Evolutionary conservation across 1,140 invertebrate species (phyloP).

Genomic region (Neuroterus valhalla): DNA sequence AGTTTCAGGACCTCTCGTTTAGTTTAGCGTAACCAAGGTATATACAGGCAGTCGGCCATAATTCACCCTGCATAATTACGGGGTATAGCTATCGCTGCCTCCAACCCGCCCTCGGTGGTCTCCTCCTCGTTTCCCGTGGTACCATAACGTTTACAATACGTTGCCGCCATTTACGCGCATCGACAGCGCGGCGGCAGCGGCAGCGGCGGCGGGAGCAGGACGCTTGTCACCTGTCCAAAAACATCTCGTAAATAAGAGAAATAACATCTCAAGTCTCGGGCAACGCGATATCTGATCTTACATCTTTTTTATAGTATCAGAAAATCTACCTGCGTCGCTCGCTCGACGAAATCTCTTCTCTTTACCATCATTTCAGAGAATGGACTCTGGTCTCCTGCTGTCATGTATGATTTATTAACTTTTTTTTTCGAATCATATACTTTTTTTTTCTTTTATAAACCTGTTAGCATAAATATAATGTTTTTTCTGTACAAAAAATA

Average conservation of each 20-base stretch:
- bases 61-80: slow-evolving; percentile 66
- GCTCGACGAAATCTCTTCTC: neutral
- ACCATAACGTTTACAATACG: slow-evolving; percentile 4
- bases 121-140: slow-evolving; percentile 41
- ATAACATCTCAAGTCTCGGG: slow-evolving; percentile 59
- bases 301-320: neutral
- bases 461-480: too few species aligned
- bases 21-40: slow-evolving; percentile 51
- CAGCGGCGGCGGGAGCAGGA: too few species aligned
- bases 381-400: slow-evolving; percentile 28
- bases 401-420: neutral
- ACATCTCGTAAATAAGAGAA: slow-evolving; percentile 63
- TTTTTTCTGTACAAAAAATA: too few species aligned
- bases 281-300: neutral
- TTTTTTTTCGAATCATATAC: neutral
- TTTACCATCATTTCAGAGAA: slow-evolving; percentile 29
- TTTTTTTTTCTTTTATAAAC: too few species aligned
- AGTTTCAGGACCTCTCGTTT: neutral
- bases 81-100: slow-evolving; percentile 42
- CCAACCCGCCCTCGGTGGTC: slow-evolving; percentile 12
- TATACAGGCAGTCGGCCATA: slow-evolving; percentile 50
- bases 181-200: too few species aligned
- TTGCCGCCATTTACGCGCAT: slow-evolving; percentile 49
- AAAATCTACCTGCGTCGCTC: neutral
- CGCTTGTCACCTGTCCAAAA: slow-evolving; percentile 62